Base-by-base conservation (phyloP, 1,140 invertebrate genomes). In the Andrena cerasifolii region DNA sequence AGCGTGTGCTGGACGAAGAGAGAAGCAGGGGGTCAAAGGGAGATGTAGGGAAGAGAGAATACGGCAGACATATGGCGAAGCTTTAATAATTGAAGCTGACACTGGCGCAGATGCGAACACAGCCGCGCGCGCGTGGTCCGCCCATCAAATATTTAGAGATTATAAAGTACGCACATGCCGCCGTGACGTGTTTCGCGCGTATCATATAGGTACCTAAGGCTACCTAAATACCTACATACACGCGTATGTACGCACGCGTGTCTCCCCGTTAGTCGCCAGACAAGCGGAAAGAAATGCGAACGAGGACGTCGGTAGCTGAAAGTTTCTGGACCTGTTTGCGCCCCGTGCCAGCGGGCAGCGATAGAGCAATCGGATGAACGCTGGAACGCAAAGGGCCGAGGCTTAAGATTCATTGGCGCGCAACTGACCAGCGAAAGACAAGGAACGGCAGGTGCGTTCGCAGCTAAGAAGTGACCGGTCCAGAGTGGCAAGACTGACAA, bases 71-170 rank as follows among this genome's bases (percentile, higher is more conserved):
- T 89, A 87, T 89, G 87, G 87, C 75, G 70, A 58, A 74, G 85
- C 84, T 88, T 89, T 88, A 89, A 88, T 89, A 88, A 89, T 89
- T 88, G 82, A 89, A 85, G 81, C 80, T 80, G 84, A 88, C 87
- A 87, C 74, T 31, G 78, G 63, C 86, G 80, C 87, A 89, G 87
- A 89, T 89, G 87, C 78, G 87, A 47, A 61, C 74, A 59, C 54
- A 58, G 84, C 67, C 79, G 84, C 78, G 63, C 74, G 36, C 36
- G 63, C 74, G 36, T 10, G 71, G 70, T 81, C 58, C 67, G 73
- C 62, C 78, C 75, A 86, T 88, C 87, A 88, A 88, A 89, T 89
- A 89, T 89, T 88, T 88, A 89, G 77, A 87, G 87, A 89, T 89
- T 88, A 87, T 83, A 76, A 86, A 84, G 79, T 82, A 83, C 47